A percentile compares a stretch with the other conserved stretches of the same genome.
phyloP scores from a whole-genome alignment of 2,888 invertebrate genomes.

The Crioceris asparagi region DNA sequence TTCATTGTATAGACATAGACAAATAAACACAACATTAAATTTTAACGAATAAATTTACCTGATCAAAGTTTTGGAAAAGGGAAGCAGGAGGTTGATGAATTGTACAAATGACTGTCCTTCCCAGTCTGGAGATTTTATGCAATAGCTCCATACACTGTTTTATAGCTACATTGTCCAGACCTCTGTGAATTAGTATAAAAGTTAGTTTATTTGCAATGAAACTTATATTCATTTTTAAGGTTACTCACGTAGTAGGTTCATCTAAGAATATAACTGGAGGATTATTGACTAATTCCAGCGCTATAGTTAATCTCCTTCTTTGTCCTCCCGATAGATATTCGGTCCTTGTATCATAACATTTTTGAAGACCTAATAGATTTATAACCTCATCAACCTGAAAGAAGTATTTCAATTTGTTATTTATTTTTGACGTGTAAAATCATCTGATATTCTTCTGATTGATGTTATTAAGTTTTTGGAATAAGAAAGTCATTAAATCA shows the following conservation, averaged over 20 bases:
- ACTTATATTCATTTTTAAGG: no score
- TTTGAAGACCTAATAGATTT: conserved; percentile 55
- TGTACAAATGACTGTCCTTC: conserved; percentile 67
- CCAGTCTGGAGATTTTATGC: conserved; percentile 56
- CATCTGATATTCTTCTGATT: no score
- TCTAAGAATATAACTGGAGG: conserved; percentile 74
- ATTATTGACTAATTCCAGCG: conserved; percentile 70
- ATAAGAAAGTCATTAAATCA: no score
- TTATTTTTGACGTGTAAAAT: no score
- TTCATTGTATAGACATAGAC: no score
- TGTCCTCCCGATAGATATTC: conserved; percentile 67
- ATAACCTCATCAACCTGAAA: conserved; percentile 62
- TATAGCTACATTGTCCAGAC: conserved; percentile 63
- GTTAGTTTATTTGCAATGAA: no score
- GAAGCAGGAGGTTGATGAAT: conserved; percentile 74
- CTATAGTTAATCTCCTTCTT: conserved; percentile 63
- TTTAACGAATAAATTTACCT: conserved; percentile 32
- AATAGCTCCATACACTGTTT: conserved; percentile 60
- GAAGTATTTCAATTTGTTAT: conserved; percentile 4
- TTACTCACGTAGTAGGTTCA: conserved; percentile 66
- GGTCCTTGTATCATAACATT: conserved; percentile 53
- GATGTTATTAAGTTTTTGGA: no score
- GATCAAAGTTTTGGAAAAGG: conserved; percentile 64
- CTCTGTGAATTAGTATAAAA: no score
- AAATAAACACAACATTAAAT: conserved; percentile 6